Evolutionary conservation across 2,113 vertebrate genomes (phyloP), one percentile per base, ranked within the genome.

Genomic region (Acinonyx jubatus): DNA sequence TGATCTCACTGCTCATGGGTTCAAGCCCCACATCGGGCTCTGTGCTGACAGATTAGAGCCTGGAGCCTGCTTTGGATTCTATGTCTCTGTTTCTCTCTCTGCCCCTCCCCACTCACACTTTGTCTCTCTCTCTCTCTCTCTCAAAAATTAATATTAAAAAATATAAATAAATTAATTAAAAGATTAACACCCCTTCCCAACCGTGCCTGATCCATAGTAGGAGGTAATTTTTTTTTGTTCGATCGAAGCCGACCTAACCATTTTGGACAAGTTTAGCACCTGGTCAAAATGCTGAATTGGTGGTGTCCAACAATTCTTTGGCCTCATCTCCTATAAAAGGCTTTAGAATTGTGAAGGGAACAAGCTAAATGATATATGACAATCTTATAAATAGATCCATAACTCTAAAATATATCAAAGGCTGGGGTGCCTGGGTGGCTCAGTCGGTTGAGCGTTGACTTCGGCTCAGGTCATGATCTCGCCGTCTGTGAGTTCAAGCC

Each of bases 341-440:
- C 41, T 95, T 96, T 31, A 73, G 19, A 82, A 82, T 96, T 85
- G 5, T 63, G 86, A 97, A n/a, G 25, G n/a, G 36, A 95, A 86
- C 19, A 89, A 93, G 38, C 31, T 83, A 86, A 89, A 91, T 79
- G 73, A 79, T 89, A 91, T 29, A 84, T 36, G 61, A 38, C 65
- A 73, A 68, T 93, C 65, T 87, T 83, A 63, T 83, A 95, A 97
- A 83, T 41, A 93, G 68, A 98, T 57, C 71, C 36, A 88, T 80
- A 96, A 76, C 57, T 97, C 80, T 97, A 69, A 96, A 92, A 80
- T 38, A 41, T 79, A 55, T 33, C 74, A 79, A 80, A 92, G 68
- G 80, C 96, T 95, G 87, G 45, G 45, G 45, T 0, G 45, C 45
- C 45, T 45, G 45, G 7, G 45, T 45, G 45, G 45, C 45, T 45